phyloP scores from a whole-genome alignment of 2,888 invertebrate species.

The Sphaeridia pumilis region DNA sequence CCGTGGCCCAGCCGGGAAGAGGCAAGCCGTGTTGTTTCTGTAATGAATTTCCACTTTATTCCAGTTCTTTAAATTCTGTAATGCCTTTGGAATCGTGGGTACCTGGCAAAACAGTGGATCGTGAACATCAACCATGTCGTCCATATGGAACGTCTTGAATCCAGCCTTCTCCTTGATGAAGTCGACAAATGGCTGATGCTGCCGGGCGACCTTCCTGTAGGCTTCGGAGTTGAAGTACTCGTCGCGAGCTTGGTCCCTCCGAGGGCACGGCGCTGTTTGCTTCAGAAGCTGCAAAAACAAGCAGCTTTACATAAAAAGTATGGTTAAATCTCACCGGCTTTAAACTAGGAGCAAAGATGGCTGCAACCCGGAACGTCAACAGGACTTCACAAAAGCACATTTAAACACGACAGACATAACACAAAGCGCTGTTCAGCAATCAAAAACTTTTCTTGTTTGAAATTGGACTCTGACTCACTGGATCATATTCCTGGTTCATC shows the following conservation, averaged over 20 bases:
- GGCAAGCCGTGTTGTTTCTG: constrained; percentile 51
- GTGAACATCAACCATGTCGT: constrained; percentile 50
- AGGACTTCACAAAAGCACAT: no score
- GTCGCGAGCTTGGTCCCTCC: constrained; percentile 36
- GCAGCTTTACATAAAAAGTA: no score
- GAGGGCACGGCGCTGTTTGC: constrained; percentile 1
- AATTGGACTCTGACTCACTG: constrained; percentile 23
- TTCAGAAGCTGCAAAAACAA: not conserved
- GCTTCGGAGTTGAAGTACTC: constrained; percentile 42
- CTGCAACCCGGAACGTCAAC: no score
- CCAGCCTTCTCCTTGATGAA: constrained; percentile 56
- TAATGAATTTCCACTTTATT: constrained; percentile 22
- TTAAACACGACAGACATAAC: no score
- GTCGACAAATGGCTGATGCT: constrained; percentile 52
- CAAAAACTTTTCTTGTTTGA: no score
- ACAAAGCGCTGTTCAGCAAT: no score
- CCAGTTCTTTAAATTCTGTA: no score
- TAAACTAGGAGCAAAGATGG: no score
- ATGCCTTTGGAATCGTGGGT: no score
- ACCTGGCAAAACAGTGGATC: constrained; percentile 56
- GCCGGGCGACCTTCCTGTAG: constrained; percentile 47
- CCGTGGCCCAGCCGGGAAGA: constrained; percentile 60
- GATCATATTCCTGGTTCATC: constrained; percentile 25
- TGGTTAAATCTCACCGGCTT: no score
- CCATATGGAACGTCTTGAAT: constrained; percentile 40